Base-by-base conservation (phyloP, 2,797 vertebrate species). In the Melanotaenia trifasciata region DNA sequence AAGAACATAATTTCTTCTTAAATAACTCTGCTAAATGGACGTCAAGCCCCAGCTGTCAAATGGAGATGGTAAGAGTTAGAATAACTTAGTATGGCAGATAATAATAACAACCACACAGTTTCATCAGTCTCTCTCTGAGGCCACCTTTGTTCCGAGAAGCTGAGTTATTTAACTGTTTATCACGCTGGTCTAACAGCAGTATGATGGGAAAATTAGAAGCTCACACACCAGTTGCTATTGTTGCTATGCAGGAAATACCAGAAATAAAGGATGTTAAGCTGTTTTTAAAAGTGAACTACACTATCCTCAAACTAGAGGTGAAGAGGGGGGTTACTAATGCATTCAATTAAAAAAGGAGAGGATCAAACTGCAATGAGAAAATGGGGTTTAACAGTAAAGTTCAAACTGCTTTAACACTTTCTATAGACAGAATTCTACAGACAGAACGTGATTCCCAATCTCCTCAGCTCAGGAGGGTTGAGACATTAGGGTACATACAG, bases 401-500 rank as follows among this genome's bases (percentile, higher is more conserved):
- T 73, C 16, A 79, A 75, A 70, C 62, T 59, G 24, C n/a, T 24
- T 54, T 16, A 1, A 54, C 63, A 36, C 54, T 16, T 30, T 64
- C 30, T 45, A 35, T 59, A 66, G 22, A 28, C n/a, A 36, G 13
- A 57, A 40, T 47, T 43, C 35, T 58, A 43, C 22, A 28, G 30
- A 68, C 24, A 50, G 70, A 28, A 67, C 7, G 58, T 6, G 33
- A 13, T 45, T 18, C 67, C n/a, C 56, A 36, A 59, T 74, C 51
- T 56, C 22, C 67, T 74, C 50, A 26, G 33, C 51, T 1, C 7
- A 67, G 71, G 63, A 36, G 65, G 61, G 43, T 51, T 0, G 2
- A 26, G 12, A 28, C 53, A 16, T 28, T 83, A 65, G 20, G 36
- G 80, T 93, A 94, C 94, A 88, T 94, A 94, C 94, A 87, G 88